Evolutionary conservation across 2,113 vertebrate species (phyloP).

Genomic region (Stomatorhinus ivindoensis): DNA sequence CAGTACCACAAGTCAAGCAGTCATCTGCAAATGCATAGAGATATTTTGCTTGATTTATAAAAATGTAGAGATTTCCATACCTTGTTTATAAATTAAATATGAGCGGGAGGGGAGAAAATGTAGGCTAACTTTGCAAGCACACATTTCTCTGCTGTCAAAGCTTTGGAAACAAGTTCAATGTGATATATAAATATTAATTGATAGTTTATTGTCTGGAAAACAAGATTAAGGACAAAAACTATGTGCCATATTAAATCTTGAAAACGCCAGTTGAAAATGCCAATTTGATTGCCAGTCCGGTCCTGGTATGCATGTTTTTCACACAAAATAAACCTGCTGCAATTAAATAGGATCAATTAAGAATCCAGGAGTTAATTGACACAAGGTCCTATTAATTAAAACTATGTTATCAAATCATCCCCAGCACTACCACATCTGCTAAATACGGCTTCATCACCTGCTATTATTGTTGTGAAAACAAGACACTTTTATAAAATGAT

Average conservation of each 20-base stretch:
- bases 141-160: constrained; percentile 37
- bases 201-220: not conserved
- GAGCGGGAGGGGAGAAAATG: constrained; percentile 31
- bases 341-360: not conserved
- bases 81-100: constrained; percentile 37
- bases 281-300: not conserved
- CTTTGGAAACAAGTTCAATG: not conserved
- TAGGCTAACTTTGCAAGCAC: constrained; percentile 35
- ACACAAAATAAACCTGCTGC: not conserved
- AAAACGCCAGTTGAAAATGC: not conserved
- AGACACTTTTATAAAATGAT: not conserved
- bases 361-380: not conserved
- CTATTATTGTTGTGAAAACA: not conserved
- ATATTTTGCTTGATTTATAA: constrained; percentile 30
- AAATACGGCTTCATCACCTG: not conserved
- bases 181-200: not conserved
- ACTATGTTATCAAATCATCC: not conserved
- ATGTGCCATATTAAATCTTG: not conserved
- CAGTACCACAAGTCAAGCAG: not conserved
- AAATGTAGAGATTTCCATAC: constrained; percentile 31
- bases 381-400: not conserved
- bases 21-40: not conserved
- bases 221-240: not conserved
- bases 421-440: not conserved
- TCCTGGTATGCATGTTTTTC: not conserved